Conservation (phyloP, 2,113 vertebrate genomes). For the Empidonax alnorum region DNA sequence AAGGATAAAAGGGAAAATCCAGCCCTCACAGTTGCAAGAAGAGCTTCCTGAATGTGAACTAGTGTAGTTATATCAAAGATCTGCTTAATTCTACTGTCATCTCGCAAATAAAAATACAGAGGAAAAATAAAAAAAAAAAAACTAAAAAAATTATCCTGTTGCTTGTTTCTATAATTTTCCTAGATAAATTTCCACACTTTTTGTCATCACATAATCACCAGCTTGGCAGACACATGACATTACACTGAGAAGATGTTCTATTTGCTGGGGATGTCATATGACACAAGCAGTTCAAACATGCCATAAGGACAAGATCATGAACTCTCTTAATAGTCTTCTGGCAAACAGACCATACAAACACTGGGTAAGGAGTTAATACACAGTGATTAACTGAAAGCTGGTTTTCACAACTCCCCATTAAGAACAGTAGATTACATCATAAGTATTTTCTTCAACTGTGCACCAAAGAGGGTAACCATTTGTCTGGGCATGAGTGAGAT, state of each 20-base stretch:
- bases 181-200: neutral
- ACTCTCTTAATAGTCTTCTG: slow-evolving; percentile 24
- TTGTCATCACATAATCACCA: neutral
- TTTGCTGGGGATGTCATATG: neutral
- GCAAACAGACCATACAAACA: slow-evolving; percentile 24
- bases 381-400: neutral
- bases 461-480: neutral
- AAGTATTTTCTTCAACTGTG: neutral
- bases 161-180: neutral
- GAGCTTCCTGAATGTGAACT: slow-evolving; percentile 3
- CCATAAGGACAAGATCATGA: slow-evolving; percentile 44
- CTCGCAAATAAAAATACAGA: neutral
- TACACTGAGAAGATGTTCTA: neutral
- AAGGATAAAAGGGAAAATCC: slow-evolving; percentile 38
- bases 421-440: neutral
- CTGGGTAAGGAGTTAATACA: neutral
- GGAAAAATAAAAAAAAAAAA: neutral
- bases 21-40: neutral
- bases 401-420: neutral
- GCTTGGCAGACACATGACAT: neutral
- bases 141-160: neutral
- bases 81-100: neutral
- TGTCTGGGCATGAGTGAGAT: neutral
- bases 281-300: slow-evolving; percentile 32
- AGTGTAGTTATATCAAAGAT: neutral